Conservation (phyloP, 2,113 vertebrate genomes). For the Hydropotes inermis region DNA sequence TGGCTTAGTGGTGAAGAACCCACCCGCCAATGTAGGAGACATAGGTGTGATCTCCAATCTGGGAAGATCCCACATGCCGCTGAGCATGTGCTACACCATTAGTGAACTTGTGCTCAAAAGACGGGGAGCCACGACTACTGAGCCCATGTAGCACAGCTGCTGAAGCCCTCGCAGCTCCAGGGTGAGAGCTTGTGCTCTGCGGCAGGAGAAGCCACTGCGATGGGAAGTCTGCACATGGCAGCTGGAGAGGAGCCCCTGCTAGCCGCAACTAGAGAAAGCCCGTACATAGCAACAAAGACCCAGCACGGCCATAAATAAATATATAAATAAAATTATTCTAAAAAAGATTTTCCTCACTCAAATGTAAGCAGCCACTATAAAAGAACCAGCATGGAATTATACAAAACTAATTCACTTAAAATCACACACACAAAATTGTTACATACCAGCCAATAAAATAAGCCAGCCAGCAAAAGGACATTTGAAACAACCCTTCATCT, state of each 20-base stretch:
- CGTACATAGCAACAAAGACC: background rate
- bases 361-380: background rate
- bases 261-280: background rate
- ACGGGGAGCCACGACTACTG: background rate
- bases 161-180: background rate
- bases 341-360: background rate
- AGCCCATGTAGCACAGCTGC: background rate
- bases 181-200: background rate
- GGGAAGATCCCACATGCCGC: background rate
- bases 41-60: background rate
- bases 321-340: background rate
- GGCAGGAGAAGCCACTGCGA: background rate
- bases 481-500: background rate
- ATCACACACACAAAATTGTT: background rate
- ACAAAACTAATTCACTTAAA: background rate
- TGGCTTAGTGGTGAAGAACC: background rate
- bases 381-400: background rate
- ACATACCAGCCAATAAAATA: background rate
- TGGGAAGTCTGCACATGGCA: background rate
- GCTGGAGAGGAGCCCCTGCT: background rate
- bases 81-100: background rate
- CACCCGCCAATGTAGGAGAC: background rate
- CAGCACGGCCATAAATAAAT: background rate
- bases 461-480: background rate
- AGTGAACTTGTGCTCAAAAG: background rate